Percentiles rank a stretch among this genome's conserved stretches.
Conservation (phyloP, 2,113 vertebrate genomes). For the Lepus europaeus region DNA sequence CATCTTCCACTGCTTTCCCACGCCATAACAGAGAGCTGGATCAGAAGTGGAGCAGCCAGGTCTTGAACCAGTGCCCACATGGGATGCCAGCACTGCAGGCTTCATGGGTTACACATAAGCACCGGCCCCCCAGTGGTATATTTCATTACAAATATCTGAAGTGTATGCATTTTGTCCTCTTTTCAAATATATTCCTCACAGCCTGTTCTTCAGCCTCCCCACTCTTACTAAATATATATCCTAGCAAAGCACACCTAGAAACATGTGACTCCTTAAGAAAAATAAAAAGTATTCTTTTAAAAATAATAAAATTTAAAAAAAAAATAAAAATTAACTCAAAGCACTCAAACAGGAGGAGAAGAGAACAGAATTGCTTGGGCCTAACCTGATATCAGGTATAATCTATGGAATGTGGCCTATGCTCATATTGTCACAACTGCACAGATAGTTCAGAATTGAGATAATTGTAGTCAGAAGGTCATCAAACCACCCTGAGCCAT, state of each 20-base stretch:
- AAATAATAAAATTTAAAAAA: background rate
- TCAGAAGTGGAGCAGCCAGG: too few species aligned
- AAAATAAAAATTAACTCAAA: background rate
- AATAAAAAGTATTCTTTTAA: too few species aligned
- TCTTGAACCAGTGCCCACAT: too few species aligned
- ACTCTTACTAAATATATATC: background rate
- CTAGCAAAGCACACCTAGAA: background rate
- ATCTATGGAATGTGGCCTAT: background rate
- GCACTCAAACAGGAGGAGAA: background rate
- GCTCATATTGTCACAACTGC: background rate
- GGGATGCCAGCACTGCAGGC: too few species aligned
- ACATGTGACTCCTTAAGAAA: background rate
- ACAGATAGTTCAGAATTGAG: background rate
- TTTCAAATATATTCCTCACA: background rate
- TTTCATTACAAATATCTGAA: background rate
- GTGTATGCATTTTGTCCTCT: too few species aligned
- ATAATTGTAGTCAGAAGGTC: background rate
- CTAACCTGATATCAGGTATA: background rate
- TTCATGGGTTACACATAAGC: too few species aligned
- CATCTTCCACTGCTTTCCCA: too few species aligned
- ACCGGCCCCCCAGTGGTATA: background rate
- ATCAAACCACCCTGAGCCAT: background rate
- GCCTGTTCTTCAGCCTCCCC: background rate
- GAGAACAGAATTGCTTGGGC: background rate
- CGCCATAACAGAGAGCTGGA: too few species aligned